Conservation (phyloP, 2,888 invertebrate genomes). For the Diplolepis rosae region DNA sequence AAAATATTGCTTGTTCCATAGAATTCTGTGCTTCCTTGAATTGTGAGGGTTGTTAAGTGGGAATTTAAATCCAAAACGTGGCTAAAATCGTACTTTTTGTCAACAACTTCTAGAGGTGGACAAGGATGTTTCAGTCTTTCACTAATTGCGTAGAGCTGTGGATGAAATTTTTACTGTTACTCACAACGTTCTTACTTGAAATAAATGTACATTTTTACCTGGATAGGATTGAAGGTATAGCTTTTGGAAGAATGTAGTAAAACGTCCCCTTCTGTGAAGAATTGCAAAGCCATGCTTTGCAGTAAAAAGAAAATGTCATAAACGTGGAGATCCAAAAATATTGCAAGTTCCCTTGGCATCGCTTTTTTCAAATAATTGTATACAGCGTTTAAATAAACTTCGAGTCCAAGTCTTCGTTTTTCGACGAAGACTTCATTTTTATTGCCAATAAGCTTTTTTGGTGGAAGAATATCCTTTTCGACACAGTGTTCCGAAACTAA, state of each 20-base stretch:
- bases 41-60: conserved; percentile 81
- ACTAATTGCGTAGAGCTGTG: conserved; percentile 91
- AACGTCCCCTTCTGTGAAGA: conserved; percentile 85
- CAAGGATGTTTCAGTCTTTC: conserved; percentile 90
- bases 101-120: conserved; percentile 84
- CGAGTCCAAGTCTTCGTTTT: conserved; percentile 85
- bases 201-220: conserved; percentile 75
- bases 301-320: conserved; percentile 93
- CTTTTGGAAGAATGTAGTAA: conserved; percentile 79
- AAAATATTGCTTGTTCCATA: conserved; percentile 90
- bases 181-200: no score
- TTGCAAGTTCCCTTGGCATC: conserved; percentile 87
- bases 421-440: conserved; percentile 91
- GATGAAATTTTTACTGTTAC: not conserved
- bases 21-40: conserved; percentile 80
- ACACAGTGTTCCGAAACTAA: conserved; percentile 88
- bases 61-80: conserved; percentile 92
- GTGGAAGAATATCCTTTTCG: conserved; percentile 90
- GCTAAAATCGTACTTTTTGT: conserved; percentile 90
- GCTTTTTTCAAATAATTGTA: conserved; percentile 84
- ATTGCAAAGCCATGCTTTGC: conserved; percentile 86
- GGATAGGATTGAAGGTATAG: conserved; percentile 85
- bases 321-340: conserved; percentile 90
- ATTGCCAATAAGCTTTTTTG: conserved; percentile 94
- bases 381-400: conserved; percentile 86